Percentiles rank a stretch among this genome's conserved stretches.
Conservation (phyloP, 2,113 vertebrate species). For the Epinephelus cyanopodus region DNA sequence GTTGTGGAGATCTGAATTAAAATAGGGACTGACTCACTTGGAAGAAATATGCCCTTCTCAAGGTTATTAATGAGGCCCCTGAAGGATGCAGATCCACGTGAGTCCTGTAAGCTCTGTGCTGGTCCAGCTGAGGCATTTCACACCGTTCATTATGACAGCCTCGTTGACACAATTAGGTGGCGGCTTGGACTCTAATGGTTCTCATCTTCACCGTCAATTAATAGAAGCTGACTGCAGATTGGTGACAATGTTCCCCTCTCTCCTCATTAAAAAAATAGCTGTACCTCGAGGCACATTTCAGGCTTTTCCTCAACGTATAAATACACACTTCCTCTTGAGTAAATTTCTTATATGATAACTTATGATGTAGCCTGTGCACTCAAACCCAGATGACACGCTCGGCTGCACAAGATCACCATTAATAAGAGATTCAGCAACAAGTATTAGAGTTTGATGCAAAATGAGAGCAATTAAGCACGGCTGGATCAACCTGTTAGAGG, state of each 20-base stretch:
- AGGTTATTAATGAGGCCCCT: constrained; percentile 54
- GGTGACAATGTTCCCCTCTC: background rate
- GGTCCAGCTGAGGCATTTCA: constrained; percentile 6
- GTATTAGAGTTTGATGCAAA: background rate
- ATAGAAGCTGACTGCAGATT: background rate
- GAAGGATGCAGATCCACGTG: constrained; percentile 15
- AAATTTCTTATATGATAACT: background rate
- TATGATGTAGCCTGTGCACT: background rate
- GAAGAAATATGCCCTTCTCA: constrained; percentile 40
- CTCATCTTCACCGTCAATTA: constrained; percentile 37
- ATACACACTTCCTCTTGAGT: background rate
- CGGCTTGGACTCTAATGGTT: constrained; percentile 11
- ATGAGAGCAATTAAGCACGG: background rate
- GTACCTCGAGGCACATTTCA: constrained; percentile 8
- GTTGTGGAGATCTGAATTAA: constrained; percentile 38
- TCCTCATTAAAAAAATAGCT: constrained; percentile 23
- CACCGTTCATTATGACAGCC: constrained; percentile 34
- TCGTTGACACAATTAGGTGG: constrained; percentile 24
- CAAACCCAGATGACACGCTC: background rate
- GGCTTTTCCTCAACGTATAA: background rate
- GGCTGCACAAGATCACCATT: background rate
- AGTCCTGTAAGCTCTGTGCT: constrained; percentile 10
- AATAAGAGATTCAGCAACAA: constrained; percentile 1
- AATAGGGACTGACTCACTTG: constrained; percentile 32
- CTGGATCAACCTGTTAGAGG: background rate